phyloP scores from a whole-genome alignment of 2,888 invertebrate genomes.

The Drosophila testacea region DNA sequence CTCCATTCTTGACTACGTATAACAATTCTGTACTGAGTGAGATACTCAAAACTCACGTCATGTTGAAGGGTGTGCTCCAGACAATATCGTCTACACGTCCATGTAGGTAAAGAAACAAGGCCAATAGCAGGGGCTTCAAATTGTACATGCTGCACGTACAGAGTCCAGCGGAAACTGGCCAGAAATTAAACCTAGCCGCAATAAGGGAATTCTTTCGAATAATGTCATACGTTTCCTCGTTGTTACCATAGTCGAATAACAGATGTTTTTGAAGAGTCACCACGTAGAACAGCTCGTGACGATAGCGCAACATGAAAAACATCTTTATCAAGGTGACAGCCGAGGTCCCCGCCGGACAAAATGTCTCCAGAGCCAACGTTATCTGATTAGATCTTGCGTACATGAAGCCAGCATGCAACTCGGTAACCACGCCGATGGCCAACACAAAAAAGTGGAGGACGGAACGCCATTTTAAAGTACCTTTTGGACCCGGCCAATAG shows the following conservation, averaged over 20 bases:
- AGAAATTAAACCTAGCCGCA: slow-evolving; percentile 74
- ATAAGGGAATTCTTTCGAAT: slow-evolving; percentile 46
- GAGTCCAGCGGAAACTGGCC: slow-evolving; percentile 74
- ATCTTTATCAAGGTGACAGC: slow-evolving; percentile 79
- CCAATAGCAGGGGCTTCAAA: slow-evolving; percentile 68
- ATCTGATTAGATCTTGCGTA: slow-evolving; percentile 35
- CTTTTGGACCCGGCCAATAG: slow-evolving; percentile 61
- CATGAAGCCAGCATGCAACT: slow-evolving; percentile 70
- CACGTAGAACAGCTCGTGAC: slow-evolving; percentile 61
- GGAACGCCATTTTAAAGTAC: slow-evolving; percentile 22
- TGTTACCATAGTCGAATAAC: slow-evolving; percentile 32
- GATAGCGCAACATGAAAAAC: slow-evolving; percentile 64
- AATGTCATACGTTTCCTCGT: slow-evolving; percentile 22
- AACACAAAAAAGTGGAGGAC: slow-evolving; percentile 61
- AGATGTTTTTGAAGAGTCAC: slow-evolving; percentile 42
- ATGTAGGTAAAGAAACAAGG: slow-evolving; percentile 51
- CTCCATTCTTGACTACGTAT: no score
- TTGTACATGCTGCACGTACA: slow-evolving; percentile 69
- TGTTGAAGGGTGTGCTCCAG: slow-evolving; percentile 77
- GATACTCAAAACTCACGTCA: slow-evolving; percentile 69
- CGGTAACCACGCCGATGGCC: slow-evolving; percentile 71
- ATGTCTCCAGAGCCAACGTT: slow-evolving; percentile 69
- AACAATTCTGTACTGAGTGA: no score
- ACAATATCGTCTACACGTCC: slow-evolving; percentile 30
- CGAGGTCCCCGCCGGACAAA: slow-evolving; percentile 78